These are phyloP conservation scores for Holotrichia oblita DNA, from an alignment of 1,140 invertebrate species.

Conservation along the genomic window DNA sequence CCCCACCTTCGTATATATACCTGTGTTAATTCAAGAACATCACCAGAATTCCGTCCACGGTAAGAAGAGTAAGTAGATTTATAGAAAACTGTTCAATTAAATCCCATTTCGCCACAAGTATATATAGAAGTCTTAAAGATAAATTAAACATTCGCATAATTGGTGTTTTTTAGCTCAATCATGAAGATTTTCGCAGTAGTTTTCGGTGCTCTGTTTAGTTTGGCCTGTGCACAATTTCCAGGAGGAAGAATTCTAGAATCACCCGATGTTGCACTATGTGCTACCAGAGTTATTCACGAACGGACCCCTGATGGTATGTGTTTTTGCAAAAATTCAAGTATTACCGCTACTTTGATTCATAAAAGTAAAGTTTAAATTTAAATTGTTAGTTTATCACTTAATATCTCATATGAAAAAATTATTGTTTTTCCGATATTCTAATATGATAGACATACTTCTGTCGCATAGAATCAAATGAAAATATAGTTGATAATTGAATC, in stretches of 20 bases:
- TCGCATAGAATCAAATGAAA: no score
- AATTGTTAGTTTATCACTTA: no score
- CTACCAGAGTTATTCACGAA: constrained; percentile 74
- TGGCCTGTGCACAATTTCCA: constrained; percentile 69
- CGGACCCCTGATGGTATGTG: constrained; percentile 65
- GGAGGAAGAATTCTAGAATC: constrained; percentile 76
- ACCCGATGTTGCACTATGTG: constrained; percentile 76
- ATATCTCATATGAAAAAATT: no score
- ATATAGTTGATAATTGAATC: no score
- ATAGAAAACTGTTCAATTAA: neutral
- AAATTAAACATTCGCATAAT: neutral
- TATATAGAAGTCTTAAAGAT: no score
- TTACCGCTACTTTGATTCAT: no score
- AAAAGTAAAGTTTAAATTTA: no score
- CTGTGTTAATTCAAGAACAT: constrained; percentile 35
- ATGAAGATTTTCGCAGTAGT: constrained; percentile 45
- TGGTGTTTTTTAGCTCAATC: neutral
- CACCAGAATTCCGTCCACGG: constrained; percentile 25
- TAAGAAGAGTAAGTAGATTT: constrained; percentile 26
- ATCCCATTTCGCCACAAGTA: no score
- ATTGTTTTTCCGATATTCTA: no score
- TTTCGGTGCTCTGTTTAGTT: constrained; percentile 42
- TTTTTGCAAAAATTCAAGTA: neutral
- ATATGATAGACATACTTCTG: no score
- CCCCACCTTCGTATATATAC: constrained; percentile 39